phyloP scores from a whole-genome alignment of 2,113 vertebrate species.

The Opisthocomus hoazin region DNA sequence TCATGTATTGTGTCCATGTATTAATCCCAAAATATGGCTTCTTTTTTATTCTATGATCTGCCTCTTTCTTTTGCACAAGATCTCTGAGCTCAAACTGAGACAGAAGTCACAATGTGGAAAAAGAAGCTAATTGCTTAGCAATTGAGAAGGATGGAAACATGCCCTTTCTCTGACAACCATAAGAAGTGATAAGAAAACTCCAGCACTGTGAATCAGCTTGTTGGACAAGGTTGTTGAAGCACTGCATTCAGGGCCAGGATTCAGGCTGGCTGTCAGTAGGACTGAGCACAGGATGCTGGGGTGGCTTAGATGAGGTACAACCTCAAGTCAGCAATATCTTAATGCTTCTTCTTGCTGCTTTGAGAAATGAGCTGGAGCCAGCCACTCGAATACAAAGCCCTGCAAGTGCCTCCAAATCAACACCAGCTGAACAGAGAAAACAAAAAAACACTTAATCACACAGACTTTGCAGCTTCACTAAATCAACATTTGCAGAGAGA shows the following conservation, averaged over 20 bases:
- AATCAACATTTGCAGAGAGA: background rate
- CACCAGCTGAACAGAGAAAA: background rate
- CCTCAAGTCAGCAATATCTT: background rate
- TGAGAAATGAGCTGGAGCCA: background rate
- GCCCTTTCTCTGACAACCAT: background rate
- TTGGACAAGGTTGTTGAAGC: background rate
- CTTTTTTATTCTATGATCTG: background rate
- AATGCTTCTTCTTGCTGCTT: background rate
- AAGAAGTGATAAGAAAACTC: background rate
- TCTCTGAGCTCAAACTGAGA: background rate
- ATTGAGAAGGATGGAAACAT: background rate
- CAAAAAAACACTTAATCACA: background rate
- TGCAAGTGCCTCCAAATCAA: background rate
- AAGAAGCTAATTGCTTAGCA: background rate
- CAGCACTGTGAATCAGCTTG: background rate
- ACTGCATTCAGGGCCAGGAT: background rate
- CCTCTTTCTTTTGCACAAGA: background rate
- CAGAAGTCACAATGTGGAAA: background rate
- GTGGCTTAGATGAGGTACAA: background rate
- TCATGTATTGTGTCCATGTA: rapidly evolving
- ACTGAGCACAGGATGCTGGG: background rate
- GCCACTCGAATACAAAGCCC: background rate
- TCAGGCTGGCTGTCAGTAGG: background rate
- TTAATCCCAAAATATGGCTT: background rate
- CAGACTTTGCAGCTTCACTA: background rate